These are phyloP conservation scores for Benthosema pterotum DNA, from an alignment of 2,797 vertebrate genomes.

Conservation along the genomic window DNA sequence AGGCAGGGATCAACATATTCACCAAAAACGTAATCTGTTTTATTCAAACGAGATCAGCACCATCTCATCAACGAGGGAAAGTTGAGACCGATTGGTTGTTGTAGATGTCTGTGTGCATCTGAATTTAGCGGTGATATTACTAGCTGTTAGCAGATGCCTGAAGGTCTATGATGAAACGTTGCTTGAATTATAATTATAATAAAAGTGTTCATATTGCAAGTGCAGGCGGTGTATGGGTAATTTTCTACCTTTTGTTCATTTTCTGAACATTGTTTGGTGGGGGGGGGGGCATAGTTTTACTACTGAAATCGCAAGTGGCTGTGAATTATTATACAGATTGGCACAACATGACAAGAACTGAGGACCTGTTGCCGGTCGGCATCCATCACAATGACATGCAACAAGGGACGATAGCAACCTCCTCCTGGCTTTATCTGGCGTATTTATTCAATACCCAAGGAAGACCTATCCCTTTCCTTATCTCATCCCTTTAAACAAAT, in stretches of 20 bases:
- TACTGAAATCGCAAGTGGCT: neutral
- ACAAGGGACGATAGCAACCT: constrained; percentile 25
- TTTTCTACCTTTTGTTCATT: constrained; percentile 5
- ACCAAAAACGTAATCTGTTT: too few relatives aligned
- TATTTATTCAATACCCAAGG: constrained; percentile 36
- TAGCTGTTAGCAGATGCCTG: too few relatives aligned
- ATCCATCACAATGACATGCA: constrained; percentile 21
- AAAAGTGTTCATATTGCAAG: too few relatives aligned
- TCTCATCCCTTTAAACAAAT: constrained; percentile 67
- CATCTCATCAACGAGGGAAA: too few relatives aligned
- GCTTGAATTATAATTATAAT: too few relatives aligned
- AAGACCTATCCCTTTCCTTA: constrained; percentile 44
- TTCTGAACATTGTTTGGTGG: constrained; percentile 2
- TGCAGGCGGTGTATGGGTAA: too few relatives aligned
- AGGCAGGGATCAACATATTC: too few relatives aligned
- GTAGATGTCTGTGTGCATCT: too few relatives aligned
- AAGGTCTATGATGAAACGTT: too few relatives aligned
- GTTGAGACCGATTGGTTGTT: too few relatives aligned
- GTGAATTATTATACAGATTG: constrained; percentile 9
- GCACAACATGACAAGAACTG: constrained; percentile 1
- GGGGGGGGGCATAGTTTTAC: neutral
- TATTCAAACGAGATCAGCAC: too few relatives aligned
- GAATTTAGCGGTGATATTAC: too few relatives aligned
- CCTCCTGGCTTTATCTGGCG: constrained; percentile 39
- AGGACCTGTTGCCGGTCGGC: constrained; percentile 30